Evolutionary conservation across 2,797 vertebrate genomes (phyloP).

Genomic region (Masticophis lateralis): DNA sequence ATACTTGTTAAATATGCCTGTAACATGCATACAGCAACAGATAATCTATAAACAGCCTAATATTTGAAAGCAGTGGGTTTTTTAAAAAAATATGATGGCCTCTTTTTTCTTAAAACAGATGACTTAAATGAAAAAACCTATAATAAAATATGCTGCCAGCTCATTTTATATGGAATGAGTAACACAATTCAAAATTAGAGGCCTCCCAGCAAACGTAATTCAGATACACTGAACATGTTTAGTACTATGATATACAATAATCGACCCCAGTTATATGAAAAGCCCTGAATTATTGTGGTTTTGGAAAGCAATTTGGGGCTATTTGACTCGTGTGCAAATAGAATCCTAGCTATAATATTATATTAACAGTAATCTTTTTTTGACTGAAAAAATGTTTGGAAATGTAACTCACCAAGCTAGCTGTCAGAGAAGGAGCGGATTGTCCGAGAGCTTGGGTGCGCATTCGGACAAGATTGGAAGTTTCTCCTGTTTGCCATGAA

Average conservation of each 20-base stretch:
- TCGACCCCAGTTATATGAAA: conserved; percentile 1
- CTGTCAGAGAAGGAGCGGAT: conserved; percentile 91
- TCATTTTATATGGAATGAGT: conserved; percentile 27
- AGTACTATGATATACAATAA: not conserved
- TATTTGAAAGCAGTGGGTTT: not conserved
- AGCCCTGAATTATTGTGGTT: not conserved
- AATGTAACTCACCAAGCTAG: conserved; percentile 82
- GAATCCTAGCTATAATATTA: accelerated
- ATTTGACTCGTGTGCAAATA: not conserved
- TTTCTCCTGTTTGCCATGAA: conserved; percentile 75
- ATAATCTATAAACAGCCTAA: not conserved
- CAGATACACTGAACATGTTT: conserved; percentile 18
- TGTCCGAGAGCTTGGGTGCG: conserved; percentile 86
- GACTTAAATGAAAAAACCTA: conserved; percentile 28
- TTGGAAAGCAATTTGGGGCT: conserved; percentile 11
- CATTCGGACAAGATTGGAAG: conserved; percentile 91
- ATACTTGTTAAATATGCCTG: not conserved
- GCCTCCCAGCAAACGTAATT: conserved; percentile 1
- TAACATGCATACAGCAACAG: not conserved
- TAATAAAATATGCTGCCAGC: conserved; percentile 5
- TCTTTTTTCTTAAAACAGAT: conserved; percentile 14
- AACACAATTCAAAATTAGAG: conserved; percentile 35
- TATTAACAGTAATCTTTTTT: not conserved
- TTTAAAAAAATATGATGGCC: not conserved
- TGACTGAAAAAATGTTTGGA: conserved; percentile 8